A percentile compares a stretch with the other conserved stretches of the same genome.
Conservation (phyloP, 2,797 vertebrate genomes). For the Orientallactaga sibirica region DNA sequence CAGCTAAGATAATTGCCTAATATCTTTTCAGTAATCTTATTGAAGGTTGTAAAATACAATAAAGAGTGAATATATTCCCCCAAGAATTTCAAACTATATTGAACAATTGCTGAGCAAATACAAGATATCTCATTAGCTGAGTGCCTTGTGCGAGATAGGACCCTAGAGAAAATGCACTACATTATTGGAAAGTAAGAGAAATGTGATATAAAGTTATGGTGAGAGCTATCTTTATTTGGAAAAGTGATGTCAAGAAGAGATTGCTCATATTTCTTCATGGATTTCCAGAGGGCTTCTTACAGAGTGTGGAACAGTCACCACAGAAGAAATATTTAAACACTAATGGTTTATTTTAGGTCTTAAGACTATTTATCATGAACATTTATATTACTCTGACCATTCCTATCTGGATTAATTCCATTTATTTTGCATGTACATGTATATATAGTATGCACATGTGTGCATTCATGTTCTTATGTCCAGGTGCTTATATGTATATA, state of each 20-base stretch:
- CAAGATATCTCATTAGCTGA: not conserved
- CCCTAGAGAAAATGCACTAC: not conserved
- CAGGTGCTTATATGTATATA: too few species aligned
- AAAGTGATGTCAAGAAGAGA: not conserved
- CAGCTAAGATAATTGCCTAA: not conserved
- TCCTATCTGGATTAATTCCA: not conserved
- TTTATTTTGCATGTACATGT: too few species aligned
- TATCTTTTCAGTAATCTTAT: not conserved
- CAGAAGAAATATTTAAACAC: slow-evolving; percentile 22
- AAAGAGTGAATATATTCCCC: not conserved
- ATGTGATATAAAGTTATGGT: not conserved
- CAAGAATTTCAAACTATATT: not conserved
- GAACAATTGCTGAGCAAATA: not conserved
- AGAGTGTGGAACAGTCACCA: not conserved
- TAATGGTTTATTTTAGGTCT: not conserved
- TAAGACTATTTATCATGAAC: slow-evolving; percentile 29
- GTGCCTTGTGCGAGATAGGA: not conserved
- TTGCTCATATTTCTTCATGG: not conserved
- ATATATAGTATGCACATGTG: too few species aligned
- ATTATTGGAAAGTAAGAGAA: not conserved
- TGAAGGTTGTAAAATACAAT: not conserved
- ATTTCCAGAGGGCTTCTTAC: slow-evolving; percentile 8
- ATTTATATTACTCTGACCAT: not conserved
- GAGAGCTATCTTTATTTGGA: not conserved
- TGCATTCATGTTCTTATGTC: too few species aligned